Evolutionary conservation across 1,140 invertebrate genomes (phyloP), one percentile per base, ranked within the genome.

Genomic region (Platyscapa corneri): DNA sequence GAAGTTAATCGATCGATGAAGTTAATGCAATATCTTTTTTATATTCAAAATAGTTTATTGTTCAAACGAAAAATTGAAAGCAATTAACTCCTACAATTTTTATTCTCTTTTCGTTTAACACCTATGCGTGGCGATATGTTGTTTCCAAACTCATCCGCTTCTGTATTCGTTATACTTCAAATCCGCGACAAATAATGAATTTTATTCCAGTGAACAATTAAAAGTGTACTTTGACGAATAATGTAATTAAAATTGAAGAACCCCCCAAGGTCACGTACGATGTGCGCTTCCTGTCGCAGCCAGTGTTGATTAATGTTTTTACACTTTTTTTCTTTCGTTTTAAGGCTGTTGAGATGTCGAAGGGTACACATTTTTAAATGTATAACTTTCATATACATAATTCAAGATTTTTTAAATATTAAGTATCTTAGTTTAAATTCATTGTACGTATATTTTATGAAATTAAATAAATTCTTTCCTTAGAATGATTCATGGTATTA

Each of bases 191-290:
- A 12, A 34, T 70, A 84, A 84, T n/a, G 64, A 85, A 49, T 85
- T 85, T 82, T 82, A 67, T 85, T 78, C 32, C 56, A 42, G 74
- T 27, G 42, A 16, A 79, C 72, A 86, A 83, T 83, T 82, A 83
- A 82, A n/a, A 83, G 56, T 23, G 37, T 37, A 56, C n/a, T 85
- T 82, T 67, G 49, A 85, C 79, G 70, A 82, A 86, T 86, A 82
- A 82, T 82, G 72, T 80, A 86, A 86, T 86, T 86, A 86, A 86
- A 82, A 82, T 82, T 67, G 80, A 60, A 67, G 60, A 42, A 80
- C 34, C 39, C 42, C 37, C 49, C 49, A 81, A 80, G 77, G 83
- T 85, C 83, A 85, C 83, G 83, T 80, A 85, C 67, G 64, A 56
- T 56, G 53, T 30, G 65, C 77, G 32, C 39, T 67, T 67, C n/a